A percentile compares a stretch with the other conserved stretches of the same genome.
These are phyloP conservation scores for Anagyrus pseudococci DNA, from an alignment of 2,888 invertebrate genomes.

Conservation along the genomic window DNA sequence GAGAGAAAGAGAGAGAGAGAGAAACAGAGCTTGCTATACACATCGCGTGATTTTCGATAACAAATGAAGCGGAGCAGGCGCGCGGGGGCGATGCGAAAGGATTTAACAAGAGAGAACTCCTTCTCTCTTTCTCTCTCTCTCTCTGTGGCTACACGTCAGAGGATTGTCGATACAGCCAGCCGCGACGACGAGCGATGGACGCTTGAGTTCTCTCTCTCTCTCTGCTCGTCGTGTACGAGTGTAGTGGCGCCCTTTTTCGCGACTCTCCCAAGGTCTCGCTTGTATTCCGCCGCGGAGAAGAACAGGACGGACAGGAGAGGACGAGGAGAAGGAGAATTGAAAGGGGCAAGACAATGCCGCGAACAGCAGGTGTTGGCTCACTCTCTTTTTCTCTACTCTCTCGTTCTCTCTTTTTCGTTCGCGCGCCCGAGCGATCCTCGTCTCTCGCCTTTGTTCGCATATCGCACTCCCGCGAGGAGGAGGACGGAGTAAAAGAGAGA, in stretches of 20 bases:
- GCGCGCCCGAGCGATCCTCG: conserved; percentile 9
- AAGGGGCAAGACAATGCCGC: conserved; percentile 39
- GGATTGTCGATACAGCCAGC: conserved; percentile 9
- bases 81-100: too few relatives aligned
- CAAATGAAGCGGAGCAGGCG: too few relatives aligned
- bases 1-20: too few relatives aligned
- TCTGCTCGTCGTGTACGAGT: conserved; percentile 12
- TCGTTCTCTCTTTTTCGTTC: too few relatives aligned
- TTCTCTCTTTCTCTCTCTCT: too few relatives aligned
- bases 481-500: conserved; percentile 30
- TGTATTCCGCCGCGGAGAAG: conserved; percentile 14
- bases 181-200: too few relatives aligned
- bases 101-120: too few relatives aligned
- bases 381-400: too few relatives aligned
- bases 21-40: too few relatives aligned
- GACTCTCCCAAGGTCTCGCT: conserved; percentile 24
- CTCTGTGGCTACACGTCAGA: too few relatives aligned
- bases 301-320: conserved; percentile 3
- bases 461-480: conserved; percentile 30
- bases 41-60: too few relatives aligned
- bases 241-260: conserved; percentile 25
- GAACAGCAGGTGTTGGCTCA: conserved; percentile 43
- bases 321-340: conserved; percentile 13
- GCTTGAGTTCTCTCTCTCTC: too few relatives aligned
- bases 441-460: conserved; percentile 28